Base-by-base conservation (phyloP, 2,797 vertebrate genomes). In the Peromyscus nudipes region DNA sequence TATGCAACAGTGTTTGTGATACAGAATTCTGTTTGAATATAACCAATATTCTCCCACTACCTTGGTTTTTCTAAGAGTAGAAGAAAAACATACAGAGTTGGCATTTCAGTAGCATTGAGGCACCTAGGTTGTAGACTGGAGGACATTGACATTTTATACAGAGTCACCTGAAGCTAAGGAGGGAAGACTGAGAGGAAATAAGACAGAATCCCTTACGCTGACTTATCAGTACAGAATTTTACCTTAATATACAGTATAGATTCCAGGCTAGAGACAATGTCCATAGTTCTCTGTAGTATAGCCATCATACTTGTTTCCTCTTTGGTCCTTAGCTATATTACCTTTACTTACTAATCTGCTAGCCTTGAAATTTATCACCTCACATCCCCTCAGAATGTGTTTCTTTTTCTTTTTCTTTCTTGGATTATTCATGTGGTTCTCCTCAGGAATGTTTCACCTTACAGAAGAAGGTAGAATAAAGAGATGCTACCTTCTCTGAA, bases 341-440 rank as follows among this genome's bases (percentile, higher is more conserved):
- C n/a, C 37, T 65, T 75, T 16, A 1, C 49, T 81, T 92, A 34
- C 29, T 60, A 83, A 0, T 82, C 27, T 92, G 34, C 64, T 82
- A 55, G 10, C 27, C 23, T 92, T 57, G 27, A 46, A 75, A 86
- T 94, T 89, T 80, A 79, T 86, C 67, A 57, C 40, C 89, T 91
- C 79, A 37, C 29, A 34, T 46, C 46, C n/a, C 34, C 80, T 91
- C 46, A 82, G 40, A 95, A 89, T 91, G 49, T 64, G 73, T 96
- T 89, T 94, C 16, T 16, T 80, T 93, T 81, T 73, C 85, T 81
- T n/a, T 65, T 57, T 87, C 71, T 60, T 80, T 95, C 62, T 37
- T 89, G 37, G 55, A 46, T 95, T 93, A 84, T 92, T 89, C 92
- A n/a, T 84, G n/a, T 9, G 40, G 29, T 60, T 92, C 60, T 76